These are phyloP conservation scores for Zaprionus capensis DNA, from an alignment of 1,140 invertebrate species.

Conservation along the genomic window DNA sequence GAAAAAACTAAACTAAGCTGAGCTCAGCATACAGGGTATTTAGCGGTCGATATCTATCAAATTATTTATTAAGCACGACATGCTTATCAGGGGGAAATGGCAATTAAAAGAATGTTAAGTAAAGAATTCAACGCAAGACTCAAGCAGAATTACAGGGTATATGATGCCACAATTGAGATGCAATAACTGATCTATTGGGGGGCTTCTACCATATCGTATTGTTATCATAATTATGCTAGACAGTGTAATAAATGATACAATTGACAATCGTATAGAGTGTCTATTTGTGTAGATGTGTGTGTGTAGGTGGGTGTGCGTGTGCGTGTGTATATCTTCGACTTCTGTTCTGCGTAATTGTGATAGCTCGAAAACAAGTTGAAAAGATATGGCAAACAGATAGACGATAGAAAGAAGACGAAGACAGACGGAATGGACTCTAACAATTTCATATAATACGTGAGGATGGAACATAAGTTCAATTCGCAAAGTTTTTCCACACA, in stretches of 20 bases:
- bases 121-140: neutral
- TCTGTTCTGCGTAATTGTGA: constrained; percentile 29
- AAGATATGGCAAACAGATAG: constrained; percentile 9
- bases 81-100: neutral
- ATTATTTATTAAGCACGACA: neutral
- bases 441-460: neutral
- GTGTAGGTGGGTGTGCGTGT: neutral
- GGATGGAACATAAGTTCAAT: constrained; percentile 18
- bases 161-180: too few species aligned
- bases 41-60: neutral
- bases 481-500: constrained; percentile 21
- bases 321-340: constrained; percentile 17
- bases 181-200: neutral
- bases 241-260: neutral
- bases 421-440: neutral
- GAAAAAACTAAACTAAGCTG: neutral
- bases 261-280: neutral
- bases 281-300: constrained; percentile 1
- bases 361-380: constrained; percentile 15
- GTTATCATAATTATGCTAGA: constrained; percentile 4
- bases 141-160: neutral
- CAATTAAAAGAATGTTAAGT: neutral
- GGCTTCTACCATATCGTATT: neutral
- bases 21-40: neutral
- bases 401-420: constrained; percentile 1